phyloP scores from a whole-genome alignment of 2,113 vertebrate genomes.

The Sigmodon hispidus region DNA sequence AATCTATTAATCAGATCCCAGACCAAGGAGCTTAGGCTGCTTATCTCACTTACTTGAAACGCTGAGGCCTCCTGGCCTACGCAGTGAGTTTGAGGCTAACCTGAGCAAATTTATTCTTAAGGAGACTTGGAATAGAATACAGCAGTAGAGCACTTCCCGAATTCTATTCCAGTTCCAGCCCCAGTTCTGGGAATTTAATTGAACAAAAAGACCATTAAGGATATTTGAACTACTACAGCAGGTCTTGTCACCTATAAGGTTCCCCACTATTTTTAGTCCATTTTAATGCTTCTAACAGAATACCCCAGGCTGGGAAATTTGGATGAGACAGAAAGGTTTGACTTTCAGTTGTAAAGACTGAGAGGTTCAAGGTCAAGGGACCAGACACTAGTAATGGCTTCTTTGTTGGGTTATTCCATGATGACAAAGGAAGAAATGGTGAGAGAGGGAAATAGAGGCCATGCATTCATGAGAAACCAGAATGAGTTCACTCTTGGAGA shows the following conservation, averaged over 20 bases:
- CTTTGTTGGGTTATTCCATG: not conserved
- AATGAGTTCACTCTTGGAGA: not conserved
- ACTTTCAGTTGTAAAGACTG: not conserved
- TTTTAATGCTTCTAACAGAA: not conserved
- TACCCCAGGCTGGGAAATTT: not conserved
- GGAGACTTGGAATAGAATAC: not conserved
- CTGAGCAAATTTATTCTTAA: not conserved
- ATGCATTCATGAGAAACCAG: not conserved
- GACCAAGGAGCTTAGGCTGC: not conserved
- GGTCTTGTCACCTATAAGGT: not conserved
- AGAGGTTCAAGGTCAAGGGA: not conserved
- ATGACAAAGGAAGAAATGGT: not conserved
- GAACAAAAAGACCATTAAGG: not conserved
- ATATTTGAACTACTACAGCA: not conserved
- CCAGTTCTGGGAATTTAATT: not conserved
- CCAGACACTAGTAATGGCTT: too few relatives aligned
- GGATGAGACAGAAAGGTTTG: not conserved
- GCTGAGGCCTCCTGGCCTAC: not conserved
- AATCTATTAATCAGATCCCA: not conserved
- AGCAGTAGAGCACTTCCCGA: not conserved
- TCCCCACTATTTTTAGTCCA: not conserved
- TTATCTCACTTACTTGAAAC: not conserved
- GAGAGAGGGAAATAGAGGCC: too few relatives aligned
- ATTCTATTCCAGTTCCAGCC: too few relatives aligned
- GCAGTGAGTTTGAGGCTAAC: not conserved